Evolutionary conservation across 2,113 vertebrate genomes (phyloP), one percentile per base, ranked within the genome.

Genomic region (Riparia riparia): DNA sequence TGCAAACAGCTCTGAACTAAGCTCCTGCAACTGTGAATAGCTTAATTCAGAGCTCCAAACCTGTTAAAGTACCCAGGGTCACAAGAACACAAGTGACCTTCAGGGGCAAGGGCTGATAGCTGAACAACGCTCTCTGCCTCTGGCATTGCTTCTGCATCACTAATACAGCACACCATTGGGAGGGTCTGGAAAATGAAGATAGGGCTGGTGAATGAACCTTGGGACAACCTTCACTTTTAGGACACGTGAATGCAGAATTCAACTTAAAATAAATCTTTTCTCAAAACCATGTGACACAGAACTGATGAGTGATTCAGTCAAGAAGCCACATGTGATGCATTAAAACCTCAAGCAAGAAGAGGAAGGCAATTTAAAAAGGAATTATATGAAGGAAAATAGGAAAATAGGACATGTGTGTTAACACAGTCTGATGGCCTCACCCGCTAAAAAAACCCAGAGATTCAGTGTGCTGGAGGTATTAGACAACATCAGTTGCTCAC

Each of bases 211-310:
- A 90, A 61, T 17, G 22, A 68, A 74, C 41, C 74, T 87, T 41
- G 41, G 49, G 69, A 79, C 41, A 54, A 79, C 44, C 68, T 87
- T 86, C 74, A n/a, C 34, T 88, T 90, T 69, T 8, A 82, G 56
- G 31, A 80, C 71, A 80, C 2, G 4, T 3, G 13, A 87, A 49
- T 1, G 6, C 32, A 77, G 56, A 60, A 86, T 24, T 92, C 44
- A 58, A 77, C 78, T 76, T 69, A 68, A 93, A 87, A 86, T 32
- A 83, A 73, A 81, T 60, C 41, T 87, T 86, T 84, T 82, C 77
- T 56, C 45, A 87, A 91, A 86, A 8, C 32, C 42, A 12, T 0
- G 8, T 57, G 66, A 73, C 66, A 76, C 12, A 69, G 58, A 73
- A 86, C 58, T 44, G 45, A 61, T 0, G 0, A 81, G 50, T 44